Evolutionary conservation across 2,113 vertebrate species (phyloP).

Genomic region (Chloroceryle aenea): DNA sequence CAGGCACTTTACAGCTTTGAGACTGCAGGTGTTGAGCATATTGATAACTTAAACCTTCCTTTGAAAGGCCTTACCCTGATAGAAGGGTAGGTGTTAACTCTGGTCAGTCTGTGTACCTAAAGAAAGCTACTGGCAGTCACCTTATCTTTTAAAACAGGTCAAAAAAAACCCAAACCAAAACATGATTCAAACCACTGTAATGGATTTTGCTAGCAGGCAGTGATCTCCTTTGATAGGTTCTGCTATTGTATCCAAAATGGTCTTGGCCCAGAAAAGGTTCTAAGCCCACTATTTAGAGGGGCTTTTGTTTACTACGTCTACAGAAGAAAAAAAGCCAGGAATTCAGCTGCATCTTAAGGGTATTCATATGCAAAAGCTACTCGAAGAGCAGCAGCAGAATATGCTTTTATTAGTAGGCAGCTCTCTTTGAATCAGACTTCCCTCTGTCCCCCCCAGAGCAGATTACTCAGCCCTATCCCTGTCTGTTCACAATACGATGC

Average conservation of each 20-base stretch:
- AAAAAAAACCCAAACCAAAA: neutral
- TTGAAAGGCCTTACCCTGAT: neutral
- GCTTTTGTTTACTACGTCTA: neutral
- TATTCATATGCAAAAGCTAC: conserved; percentile 8
- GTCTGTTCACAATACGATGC: neutral
- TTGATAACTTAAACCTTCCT: neutral
- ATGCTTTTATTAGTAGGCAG: neutral
- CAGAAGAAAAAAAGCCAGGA: neutral
- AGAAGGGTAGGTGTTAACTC: neutral
- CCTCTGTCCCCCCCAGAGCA: neutral
- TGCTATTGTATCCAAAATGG: neutral
- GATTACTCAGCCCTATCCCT: neutral
- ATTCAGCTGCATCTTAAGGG: neutral
- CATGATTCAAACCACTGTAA: neutral
- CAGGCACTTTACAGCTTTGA: neutral
- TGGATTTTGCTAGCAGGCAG: neutral
- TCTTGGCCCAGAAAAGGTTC: neutral
- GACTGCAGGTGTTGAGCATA: neutral
- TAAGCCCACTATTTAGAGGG: neutral
- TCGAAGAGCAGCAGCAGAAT: neutral
- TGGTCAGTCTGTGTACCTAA: neutral
- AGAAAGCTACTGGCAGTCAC: neutral
- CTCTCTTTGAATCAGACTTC: neutral
- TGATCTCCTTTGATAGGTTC: neutral
- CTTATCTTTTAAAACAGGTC: neutral